Evolutionary conservation across 2,888 invertebrate genomes (phyloP).

Genomic region (Ichneumoninae sp.): DNA sequence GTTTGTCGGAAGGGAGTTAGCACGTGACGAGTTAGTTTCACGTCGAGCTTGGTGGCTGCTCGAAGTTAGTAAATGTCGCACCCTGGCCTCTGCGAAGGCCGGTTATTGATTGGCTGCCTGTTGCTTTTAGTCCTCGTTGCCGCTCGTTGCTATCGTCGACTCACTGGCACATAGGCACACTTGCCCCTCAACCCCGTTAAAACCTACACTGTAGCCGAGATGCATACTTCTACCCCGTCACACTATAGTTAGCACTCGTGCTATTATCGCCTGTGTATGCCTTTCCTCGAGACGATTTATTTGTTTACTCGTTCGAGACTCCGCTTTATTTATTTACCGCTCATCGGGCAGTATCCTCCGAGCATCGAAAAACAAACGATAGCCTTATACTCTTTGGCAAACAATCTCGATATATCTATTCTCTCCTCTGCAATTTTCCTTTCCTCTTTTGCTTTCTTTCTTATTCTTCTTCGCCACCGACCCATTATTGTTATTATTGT

Average conservation of each 20-base stretch:
- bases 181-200: conserved; percentile 24
- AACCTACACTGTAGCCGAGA: conserved; percentile 10
- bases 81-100: conserved; percentile 73
- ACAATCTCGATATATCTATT: conserved; percentile 31
- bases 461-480: background rate
- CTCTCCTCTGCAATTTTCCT: background rate
- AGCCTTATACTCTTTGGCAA: conserved; percentile 36
- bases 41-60: conserved; percentile 37
- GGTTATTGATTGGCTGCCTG: conserved; percentile 83
- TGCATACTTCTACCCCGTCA: background rate
- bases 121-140: conserved; percentile 79
- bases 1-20: conserved; percentile 3
- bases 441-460: background rate
- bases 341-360: conserved; percentile 29
- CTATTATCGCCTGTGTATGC: conserved; percentile 33
- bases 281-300: conserved; percentile 41
- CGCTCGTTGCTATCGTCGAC: conserved; percentile 71
- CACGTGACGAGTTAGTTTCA: conserved; percentile 42
- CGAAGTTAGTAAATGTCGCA: conserved; percentile 75
- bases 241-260: conserved; percentile 9
- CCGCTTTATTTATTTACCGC: conserved; percentile 18
- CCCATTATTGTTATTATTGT: background rate
- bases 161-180: conserved; percentile 31
- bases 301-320: conserved; percentile 34
- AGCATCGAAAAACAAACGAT: conserved; percentile 44